A percentile compares a stretch with the other conserved stretches of the same genome.
These are phyloP conservation scores for Myotis myotis DNA, from an alignment of 2,797 vertebrate genomes.

Conservation along the genomic window DNA sequence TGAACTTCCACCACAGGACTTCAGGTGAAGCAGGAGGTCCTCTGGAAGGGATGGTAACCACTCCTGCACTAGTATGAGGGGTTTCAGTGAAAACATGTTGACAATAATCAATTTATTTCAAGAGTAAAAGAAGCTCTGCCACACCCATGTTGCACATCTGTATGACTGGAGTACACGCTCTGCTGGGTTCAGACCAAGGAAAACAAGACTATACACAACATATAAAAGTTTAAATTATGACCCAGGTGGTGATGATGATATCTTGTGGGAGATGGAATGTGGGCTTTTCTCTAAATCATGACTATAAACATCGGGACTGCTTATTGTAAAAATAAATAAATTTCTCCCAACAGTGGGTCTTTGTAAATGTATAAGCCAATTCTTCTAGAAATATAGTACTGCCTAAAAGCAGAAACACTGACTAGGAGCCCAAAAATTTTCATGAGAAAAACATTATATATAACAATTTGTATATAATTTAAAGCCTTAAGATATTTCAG, in stretches of 20 bases:
- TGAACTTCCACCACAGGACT: neutral
- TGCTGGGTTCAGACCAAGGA: neutral
- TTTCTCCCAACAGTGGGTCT: neutral
- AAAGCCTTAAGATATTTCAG: neutral
- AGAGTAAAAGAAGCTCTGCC: neutral
- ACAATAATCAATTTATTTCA: neutral
- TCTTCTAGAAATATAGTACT: neutral
- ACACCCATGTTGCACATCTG: neutral
- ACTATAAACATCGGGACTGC: neutral
- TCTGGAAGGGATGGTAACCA: neutral
- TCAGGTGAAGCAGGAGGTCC: neutral
- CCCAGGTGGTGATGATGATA: neutral
- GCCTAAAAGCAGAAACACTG: neutral
- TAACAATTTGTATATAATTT: neutral
- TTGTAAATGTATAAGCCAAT: neutral
- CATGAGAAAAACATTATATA: neutral
- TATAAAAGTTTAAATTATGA: neutral
- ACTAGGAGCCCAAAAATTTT: neutral
- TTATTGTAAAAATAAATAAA: slow-evolving; percentile 9
- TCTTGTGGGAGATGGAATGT: neutral
- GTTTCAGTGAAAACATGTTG: neutral
- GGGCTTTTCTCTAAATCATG: neutral
- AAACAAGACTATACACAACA: neutral
- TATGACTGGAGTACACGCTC: neutral
- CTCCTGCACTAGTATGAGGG: neutral